Base-by-base conservation (phyloP, 2,888 invertebrate genomes). In the Drosophila kambysellisi region DNA sequence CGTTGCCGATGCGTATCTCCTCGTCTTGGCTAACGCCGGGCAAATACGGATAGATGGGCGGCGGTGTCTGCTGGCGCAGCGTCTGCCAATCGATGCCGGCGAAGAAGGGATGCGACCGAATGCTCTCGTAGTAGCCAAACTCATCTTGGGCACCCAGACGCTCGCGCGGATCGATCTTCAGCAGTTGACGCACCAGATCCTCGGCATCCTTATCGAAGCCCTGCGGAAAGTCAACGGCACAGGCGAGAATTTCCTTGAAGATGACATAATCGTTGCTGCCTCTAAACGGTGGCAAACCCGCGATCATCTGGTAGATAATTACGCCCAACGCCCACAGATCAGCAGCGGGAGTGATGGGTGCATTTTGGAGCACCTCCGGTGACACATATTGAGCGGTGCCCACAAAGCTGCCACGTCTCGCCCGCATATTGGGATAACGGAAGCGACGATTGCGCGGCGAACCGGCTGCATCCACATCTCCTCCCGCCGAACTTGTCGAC, bases 371-470 rank as follows among this genome's bases (percentile, higher is more conserved):
- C 74, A 99, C 95, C 94, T 99, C 99, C 4, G 99, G 99, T 66
- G 99, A 99, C 0, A 99, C 99, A 93, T 99, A 99, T 92, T 99
- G 99, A 3, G 99, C 99, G 15, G 99, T 99, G 58, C 99, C 99
- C 17, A 99, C 99, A 93, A 99, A 99, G 93, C 97, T 97, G 89
- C 96, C 96, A 86, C 75, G 76, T 4, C 89, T 67, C 11, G 68
- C 51, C 0, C 97, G 94, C 52, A 81, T 80, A 6, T 81, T 82
- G 43, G 81, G 79, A 74, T 83, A 76, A 0, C 56, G 62, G 58
- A 54, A 59, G 51, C 70, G 82, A 30, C 77, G 87, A 32, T 82
- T 79, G 48, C 76, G 75, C 32, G 85, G 81, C 0, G 87, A 82
- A 39, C 52, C 54, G 2, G 50, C 37, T 5, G 56, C 83, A 52